Evolutionary conservation across 2,888 invertebrate genomes (phyloP), one percentile per base, ranked within the genome.

Genomic region (Ryuthela nishihirai): DNA sequence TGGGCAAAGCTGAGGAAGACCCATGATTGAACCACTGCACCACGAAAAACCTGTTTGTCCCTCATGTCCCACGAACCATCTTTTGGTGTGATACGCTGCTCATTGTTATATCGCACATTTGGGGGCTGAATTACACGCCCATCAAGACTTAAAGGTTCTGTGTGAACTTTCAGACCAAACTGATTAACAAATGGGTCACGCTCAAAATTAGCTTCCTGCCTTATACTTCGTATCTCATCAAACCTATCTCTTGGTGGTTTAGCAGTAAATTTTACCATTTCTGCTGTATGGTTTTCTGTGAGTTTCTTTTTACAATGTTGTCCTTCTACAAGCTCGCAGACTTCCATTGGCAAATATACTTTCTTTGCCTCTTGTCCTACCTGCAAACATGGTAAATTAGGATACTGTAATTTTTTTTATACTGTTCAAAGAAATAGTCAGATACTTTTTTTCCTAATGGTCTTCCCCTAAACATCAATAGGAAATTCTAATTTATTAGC

Each of bases 1-100:
- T 35, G 20, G 2, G 52, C 39, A 32, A 62, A 59, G 40, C 50
- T 59, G 6, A 62, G 9, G 2, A 63, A 20, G 4, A 41, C 55
- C 60, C 60, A 63, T 23, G 29, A 15, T 12, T 43, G 12, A 21
- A 63, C 53, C 4, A 26, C 44, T 7, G 48, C 47, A 7, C 40
- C 41, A 12, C 34, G 20, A 34, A 55, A 65, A 46, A 64, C 64
- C 36, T 63, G 50, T 1, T 26, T 49, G 2, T 47, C 39, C 29
- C 42, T 46, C 55, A 65, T 54, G 23, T 63, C 54, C 65, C 65
- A 65, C 2, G 44, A 42, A 3, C 65, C 65, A 35, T 64, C 44
- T 20, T 25, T 63, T 7, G 64, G 64, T 40, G 42, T 45, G 17
- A 63, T 43, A 29, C 47, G 24, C 9, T 32, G 21, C 7, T 48